Conservation (phyloP, 2,888 invertebrate species). For the Lysandra bellargus region DNA sequence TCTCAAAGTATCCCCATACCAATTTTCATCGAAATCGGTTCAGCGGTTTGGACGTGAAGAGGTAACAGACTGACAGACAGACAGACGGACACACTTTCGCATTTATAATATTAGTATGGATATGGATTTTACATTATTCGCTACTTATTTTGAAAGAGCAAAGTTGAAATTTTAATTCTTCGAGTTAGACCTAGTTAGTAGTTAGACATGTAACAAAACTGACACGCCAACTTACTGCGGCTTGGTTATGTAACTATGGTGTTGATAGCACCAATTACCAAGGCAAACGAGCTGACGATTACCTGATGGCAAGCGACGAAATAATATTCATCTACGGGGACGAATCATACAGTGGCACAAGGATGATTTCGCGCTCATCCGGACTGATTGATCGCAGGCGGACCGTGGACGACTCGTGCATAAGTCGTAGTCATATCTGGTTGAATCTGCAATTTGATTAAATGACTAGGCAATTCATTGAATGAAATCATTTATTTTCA, state of each 20-base stretch:
- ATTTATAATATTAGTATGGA: too few species aligned
- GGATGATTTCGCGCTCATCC: too few species aligned
- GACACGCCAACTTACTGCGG: neutral
- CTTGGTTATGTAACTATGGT: conserved; percentile 4
- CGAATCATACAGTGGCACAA: neutral
- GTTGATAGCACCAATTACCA: neutral
- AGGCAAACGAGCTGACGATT: neutral
- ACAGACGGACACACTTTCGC: neutral
- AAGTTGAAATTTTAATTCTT: conserved; percentile 15
- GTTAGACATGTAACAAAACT: conserved; percentile 18
- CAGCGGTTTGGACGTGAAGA: neutral
- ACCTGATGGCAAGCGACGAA: neutral
- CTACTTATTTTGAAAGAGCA: neutral
- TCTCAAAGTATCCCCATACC: neutral
- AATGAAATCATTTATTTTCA: too few species aligned
- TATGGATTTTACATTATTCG: neutral
- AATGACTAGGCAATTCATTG: too few species aligned
- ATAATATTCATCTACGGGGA: neutral
- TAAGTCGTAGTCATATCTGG: too few species aligned
- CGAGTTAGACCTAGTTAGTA: neutral
- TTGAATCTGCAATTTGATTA: too few species aligned
- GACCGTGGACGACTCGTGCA: too few species aligned
- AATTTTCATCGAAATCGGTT: neutral
- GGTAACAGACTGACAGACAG: too few species aligned
- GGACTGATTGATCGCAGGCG: too few species aligned